These are phyloP conservation scores for Lottia scabra DNA, from an alignment of 2,888 invertebrate genomes.

Conservation along the genomic window DNA sequence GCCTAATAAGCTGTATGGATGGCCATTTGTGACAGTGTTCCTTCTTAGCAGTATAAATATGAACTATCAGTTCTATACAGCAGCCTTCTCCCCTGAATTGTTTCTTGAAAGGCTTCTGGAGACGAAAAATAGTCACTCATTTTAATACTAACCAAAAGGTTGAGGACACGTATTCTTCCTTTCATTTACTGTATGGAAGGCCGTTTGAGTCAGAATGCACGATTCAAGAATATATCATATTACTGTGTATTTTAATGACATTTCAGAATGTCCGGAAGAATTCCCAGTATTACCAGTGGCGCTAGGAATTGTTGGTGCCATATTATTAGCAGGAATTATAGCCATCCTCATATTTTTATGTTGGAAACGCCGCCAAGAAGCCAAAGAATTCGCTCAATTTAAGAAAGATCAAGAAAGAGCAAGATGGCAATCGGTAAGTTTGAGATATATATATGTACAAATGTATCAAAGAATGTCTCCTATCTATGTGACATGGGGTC, in stretches of 20 bases:
- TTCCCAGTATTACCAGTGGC: constrained; percentile 31
- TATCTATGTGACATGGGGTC: not conserved
- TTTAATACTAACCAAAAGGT: no score
- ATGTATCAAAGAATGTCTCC: not conserved
- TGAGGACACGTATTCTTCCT: not conserved
- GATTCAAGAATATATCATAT: no score
- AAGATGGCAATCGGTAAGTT: constrained; percentile 38
- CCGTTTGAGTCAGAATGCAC: no score
- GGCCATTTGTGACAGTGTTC: not conserved
- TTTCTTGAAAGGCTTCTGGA: no score
- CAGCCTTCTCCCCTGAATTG: no score
- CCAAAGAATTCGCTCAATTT: constrained; percentile 35
- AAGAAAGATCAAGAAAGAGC: constrained; percentile 35
- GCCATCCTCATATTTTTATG: constrained; percentile 35
- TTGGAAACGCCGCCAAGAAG: constrained; percentile 34
- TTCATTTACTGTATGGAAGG: not conserved
- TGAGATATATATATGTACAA: no score
- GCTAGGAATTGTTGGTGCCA: constrained; percentile 34
- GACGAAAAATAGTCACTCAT: no score
- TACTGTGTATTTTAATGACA: not conserved
- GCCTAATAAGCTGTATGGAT: not conserved
- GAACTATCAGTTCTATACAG: no score
- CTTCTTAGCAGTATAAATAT: no score
- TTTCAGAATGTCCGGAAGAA: constrained; percentile 33
- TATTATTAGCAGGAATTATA: constrained; percentile 34